Evolutionary conservation across 2,888 invertebrate genomes (phyloP).

Genomic region (Yponomeuta sedellus): DNA sequence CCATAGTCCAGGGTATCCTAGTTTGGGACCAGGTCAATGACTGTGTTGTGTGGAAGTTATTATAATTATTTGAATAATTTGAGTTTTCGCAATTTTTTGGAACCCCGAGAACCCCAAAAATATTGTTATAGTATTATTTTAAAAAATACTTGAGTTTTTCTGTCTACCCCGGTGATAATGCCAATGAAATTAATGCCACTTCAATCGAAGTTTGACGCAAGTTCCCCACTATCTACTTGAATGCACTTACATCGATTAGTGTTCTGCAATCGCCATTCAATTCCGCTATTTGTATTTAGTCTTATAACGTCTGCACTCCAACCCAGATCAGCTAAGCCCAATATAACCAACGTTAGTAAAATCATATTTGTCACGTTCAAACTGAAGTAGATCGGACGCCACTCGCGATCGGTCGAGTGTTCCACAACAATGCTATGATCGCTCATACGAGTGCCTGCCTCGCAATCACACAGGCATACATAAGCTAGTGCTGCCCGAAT

Average conservation of each 20-base stretch:
- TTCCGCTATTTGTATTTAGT: constrained; percentile 25
- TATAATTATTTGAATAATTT: too few species aligned
- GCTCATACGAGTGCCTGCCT: not conserved
- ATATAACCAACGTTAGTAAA: not conserved
- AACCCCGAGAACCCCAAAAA: too few species aligned
- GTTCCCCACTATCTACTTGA: not conserved
- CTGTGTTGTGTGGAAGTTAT: too few species aligned
- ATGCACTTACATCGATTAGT: constrained; percentile 57
- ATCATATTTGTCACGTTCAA: not conserved
- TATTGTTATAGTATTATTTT: too few species aligned
- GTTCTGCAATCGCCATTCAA: constrained; percentile 37
- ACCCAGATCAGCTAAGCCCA: not conserved
- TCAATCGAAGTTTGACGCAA: too few species aligned
- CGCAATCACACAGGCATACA: not conserved
- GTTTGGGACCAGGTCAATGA: too few species aligned
- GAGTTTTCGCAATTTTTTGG: too few species aligned
- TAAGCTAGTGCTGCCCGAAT: not conserved
- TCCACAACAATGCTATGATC: not conserved
- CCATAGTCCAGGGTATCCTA: too few species aligned
- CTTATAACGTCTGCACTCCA: constrained; percentile 17
- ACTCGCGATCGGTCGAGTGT: not conserved
- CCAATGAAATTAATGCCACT: too few species aligned
- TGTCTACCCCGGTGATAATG: too few species aligned
- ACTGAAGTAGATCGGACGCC: not conserved
- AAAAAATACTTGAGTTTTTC: too few species aligned